Evolutionary conservation across 2,797 vertebrate species (phyloP), one percentile per base, ranked within the genome.

Genomic region (Hippopotamyrus pictus): DNA sequence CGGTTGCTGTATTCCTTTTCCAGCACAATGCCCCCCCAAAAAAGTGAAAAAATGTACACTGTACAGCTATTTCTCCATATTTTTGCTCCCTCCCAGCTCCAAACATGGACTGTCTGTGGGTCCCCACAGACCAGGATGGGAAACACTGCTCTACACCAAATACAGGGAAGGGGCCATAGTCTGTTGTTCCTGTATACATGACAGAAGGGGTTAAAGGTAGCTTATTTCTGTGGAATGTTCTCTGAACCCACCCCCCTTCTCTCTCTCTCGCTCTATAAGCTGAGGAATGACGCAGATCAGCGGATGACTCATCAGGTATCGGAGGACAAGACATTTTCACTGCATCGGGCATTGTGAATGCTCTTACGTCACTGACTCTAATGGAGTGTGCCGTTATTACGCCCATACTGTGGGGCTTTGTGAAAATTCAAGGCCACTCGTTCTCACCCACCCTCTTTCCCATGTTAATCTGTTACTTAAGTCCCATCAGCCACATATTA

Each of bases 221-320:
- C 69, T 73, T 73, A 37, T 73, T 73, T 73, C 69, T 73, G 33
- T 73, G 69, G 69, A 73, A 73, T 73, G 14, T 73, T 73, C 69
- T 73, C 33, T 73, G 29, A 73, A 33, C 50, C n/a, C 88, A 9
- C 46, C 29, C 19, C 50, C 44, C 76, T 50, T 48, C 76, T 65
- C 19, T 84, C 65, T 79, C 62, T 33, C 19, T 17, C 44, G 41
- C 65, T 84, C 62, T 59, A 53, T 57, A 53, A 89, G 88, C 73
- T 22, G 86, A 46, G 46, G 82, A 89, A 89, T 92, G 91, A 92
- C 90, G 91, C 88, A 90, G 84, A 88, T 83, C 25, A 65, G 37
- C 3, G 22, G 88, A 91, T 94, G 93, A 93, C 91, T 93, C 93
- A 94, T 50, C 90, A 29, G 87, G 88, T 90, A 91, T 90, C 89